Percentiles rank a stretch among this genome's conserved stretches.
phyloP scores from a whole-genome alignment of 2,888 invertebrate genomes.

The Galeruca laticollis region DNA sequence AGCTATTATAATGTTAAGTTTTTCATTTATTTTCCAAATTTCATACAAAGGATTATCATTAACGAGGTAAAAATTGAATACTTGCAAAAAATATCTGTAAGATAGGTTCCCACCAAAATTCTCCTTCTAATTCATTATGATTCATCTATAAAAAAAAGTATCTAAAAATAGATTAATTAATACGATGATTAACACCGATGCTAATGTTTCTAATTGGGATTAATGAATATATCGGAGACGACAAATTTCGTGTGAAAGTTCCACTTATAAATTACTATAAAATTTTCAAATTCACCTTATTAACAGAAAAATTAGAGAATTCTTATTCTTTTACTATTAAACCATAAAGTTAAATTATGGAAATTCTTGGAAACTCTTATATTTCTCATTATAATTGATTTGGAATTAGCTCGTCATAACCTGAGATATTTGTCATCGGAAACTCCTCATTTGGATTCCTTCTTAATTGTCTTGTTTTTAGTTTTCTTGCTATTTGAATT shows the following conservation, averaged over 20 bases:
- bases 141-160: slow-evolving; percentile 28
- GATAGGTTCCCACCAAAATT: slow-evolving; percentile 5
- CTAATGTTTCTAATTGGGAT: slow-evolving; percentile 36
- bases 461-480: no score
- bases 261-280: slow-evolving; percentile 23
- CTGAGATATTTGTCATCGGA: no score
- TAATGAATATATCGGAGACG: slow-evolving; percentile 35
- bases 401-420: no score
- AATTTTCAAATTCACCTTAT: not conserved
- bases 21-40: no score
- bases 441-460: no score
- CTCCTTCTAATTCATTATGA: slow-evolving; percentile 20
- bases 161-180: slow-evolving; percentile 37
- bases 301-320: not conserved
- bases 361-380: no score
- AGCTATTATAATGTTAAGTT: no score
- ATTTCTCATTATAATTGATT: no score
- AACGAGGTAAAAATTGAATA: no score
- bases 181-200: slow-evolving; percentile 31
- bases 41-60: no score
- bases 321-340: not conserved
- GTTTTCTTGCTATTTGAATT: no score
- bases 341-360: no score
- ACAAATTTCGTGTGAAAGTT: slow-evolving; percentile 42
- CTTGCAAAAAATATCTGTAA: not conserved